Evolutionary conservation across 2,797 vertebrate species (phyloP).

Genomic region (Periparus ater): DNA sequence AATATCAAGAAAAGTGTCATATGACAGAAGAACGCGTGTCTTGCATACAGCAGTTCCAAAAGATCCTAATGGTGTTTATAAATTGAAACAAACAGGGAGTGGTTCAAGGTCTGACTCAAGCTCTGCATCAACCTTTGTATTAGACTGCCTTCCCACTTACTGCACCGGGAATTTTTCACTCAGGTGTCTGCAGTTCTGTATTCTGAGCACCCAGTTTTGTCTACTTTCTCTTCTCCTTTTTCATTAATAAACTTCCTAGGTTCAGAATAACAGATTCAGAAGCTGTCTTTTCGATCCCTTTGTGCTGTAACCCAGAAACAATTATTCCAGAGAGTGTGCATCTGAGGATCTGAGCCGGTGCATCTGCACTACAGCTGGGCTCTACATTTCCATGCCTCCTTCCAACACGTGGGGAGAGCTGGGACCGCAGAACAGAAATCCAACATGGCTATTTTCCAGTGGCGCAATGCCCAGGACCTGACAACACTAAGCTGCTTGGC

Average conservation of each 20-base stretch:
- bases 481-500: constrained; percentile 57
- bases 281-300: background rate
- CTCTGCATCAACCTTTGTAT: background rate
- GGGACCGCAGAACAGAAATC: constrained; percentile 24
- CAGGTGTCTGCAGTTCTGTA: background rate
- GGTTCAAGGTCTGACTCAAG: background rate
- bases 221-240: background rate
- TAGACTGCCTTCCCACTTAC: background rate
- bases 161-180: background rate
- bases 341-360: constrained; percentile 29
- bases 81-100: background rate
- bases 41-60: background rate
- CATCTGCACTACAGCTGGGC: constrained; percentile 61
- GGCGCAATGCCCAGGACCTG: constrained; percentile 57
- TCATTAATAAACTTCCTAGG: background rate
- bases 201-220: background rate
- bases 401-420: constrained; percentile 43
- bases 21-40: background rate
- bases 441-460: constrained; percentile 48
- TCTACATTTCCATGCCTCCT: constrained; percentile 40
- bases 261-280: background rate
- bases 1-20: background rate
- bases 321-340: background rate
- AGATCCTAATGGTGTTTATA: background rate
- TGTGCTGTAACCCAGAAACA: constrained; percentile 21